Percentiles rank a stretch among this genome's conserved stretches.
phyloP scores from a whole-genome alignment of 2,797 vertebrate species.

The Chelmon rostratus region DNA sequence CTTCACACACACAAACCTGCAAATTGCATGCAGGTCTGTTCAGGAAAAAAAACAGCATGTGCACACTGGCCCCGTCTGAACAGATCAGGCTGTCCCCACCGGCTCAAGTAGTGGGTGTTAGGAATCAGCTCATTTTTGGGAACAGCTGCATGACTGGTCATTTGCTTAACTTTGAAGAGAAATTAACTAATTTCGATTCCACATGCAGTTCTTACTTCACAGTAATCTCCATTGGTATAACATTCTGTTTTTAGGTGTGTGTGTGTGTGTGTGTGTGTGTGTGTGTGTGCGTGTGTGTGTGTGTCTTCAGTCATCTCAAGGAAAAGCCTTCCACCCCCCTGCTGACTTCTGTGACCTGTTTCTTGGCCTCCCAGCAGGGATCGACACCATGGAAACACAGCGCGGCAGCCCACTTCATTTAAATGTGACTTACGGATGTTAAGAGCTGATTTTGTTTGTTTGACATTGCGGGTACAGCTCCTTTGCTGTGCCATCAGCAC shows the following conservation, averaged over 20 bases:
- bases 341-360: conserved; percentile 16
- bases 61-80: no score
- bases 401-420: background rate
- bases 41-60: conserved; percentile 16
- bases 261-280: background rate
- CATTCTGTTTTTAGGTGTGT: background rate
- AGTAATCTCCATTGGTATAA: background rate
- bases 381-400: conserved; percentile 16
- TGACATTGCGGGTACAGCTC: background rate
- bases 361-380: conserved; percentile 11
- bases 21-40: conserved; percentile 30
- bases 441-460: background rate
- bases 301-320: background rate
- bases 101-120: background rate
- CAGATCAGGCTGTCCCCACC: background rate
- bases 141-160: background rate
- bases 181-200: background rate
- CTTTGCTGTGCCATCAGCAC: background rate
- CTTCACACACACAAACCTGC: conserved; percentile 34
- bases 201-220: background rate
- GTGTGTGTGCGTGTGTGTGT: background rate
- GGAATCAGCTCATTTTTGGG: background rate
- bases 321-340: background rate
- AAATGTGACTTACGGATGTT: background rate
- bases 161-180: background rate